Conservation (phyloP, 2,113 vertebrate species). For the human (Homo sapiens) region GRCh38 chr18:53907501-53908000, state of each 20-base stretch:
- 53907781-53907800: not conserved
- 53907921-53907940: not conserved
- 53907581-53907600: not conserved
- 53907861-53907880: not conserved
- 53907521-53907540: not conserved
- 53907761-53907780: not conserved
- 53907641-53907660: not conserved
- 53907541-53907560: not conserved
- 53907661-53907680: not conserved
- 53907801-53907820: not conserved
- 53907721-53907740: not conserved
- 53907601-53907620: not conserved
- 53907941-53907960: not conserved
- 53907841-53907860: not conserved
- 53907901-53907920: accelerated
- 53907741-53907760: not conserved
- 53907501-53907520: not conserved
- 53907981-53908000: not conserved
- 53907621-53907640: not conserved
- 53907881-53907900: not conserved
- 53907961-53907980: not conserved
- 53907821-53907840: not conserved
- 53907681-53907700: not conserved
- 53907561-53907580: not conserved
- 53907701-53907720: not conserved